Percentiles rank a stretch among this genome's conserved stretches.
Conservation (phyloP, 2,113 vertebrate genomes). For the Toxostoma redivivum region DNA sequence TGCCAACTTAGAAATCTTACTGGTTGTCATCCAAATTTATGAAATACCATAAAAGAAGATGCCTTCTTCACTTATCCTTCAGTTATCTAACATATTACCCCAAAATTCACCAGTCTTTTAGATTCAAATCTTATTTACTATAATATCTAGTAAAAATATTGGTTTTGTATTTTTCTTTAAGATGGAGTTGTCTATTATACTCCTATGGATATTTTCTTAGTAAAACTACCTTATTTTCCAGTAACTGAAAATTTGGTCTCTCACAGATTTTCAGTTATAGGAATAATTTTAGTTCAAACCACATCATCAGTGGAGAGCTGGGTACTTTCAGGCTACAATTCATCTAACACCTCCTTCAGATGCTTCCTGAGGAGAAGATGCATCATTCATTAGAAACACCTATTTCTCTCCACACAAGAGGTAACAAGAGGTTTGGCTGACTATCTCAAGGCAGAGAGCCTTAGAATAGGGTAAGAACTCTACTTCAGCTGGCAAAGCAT, state of each 20-base stretch:
- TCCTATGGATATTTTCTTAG: not conserved
- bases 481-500: not conserved
- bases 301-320: not conserved
- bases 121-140: not conserved
- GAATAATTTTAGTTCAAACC: not conserved
- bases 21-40: not conserved
- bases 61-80: not conserved
- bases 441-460: not conserved
- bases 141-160: not conserved
- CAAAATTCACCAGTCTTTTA: not conserved
- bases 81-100: not conserved
- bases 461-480: not conserved
- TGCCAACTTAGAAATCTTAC: not conserved
- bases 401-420: not conserved
- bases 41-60: not conserved
- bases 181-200: not conserved
- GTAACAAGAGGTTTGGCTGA: not conserved
- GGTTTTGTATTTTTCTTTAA: not conserved
- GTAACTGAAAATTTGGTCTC: not conserved
- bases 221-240: not conserved
- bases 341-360: not conserved
- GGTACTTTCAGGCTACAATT: not conserved
- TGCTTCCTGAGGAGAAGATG: not conserved
- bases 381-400: not conserved
- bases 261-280: not conserved